Conservation (phyloP, 2,888 invertebrate species). For the Corbicula japonica region DNA sequence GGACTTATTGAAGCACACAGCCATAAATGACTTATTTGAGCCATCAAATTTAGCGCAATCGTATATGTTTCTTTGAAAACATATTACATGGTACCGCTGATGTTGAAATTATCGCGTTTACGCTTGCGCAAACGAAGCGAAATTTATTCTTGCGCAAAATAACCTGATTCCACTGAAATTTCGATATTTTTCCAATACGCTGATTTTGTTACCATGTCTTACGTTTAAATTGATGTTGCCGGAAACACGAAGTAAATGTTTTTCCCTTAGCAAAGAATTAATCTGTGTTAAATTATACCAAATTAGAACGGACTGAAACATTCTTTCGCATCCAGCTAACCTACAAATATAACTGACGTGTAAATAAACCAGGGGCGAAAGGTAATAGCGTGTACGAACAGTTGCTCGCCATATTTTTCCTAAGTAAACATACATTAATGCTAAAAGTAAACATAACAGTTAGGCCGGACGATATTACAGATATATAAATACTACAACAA, state of each 20-base stretch:
- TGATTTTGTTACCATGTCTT: background rate
- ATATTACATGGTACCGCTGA: no score
- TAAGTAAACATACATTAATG: slow-evolving; percentile 4
- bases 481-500: background rate
- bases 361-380: background rate
- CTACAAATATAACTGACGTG: background rate
- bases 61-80: no score
- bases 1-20: no score
- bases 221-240: background rate
- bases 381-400: slow-evolving; percentile 7
- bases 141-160: no score
- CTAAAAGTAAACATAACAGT: slow-evolving; percentile 1
- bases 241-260: no score
- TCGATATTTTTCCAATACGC: background rate
- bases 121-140: no score
- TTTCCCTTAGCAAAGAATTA: no score
- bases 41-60: no score
- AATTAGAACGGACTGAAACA: background rate
- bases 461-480: background rate
- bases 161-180: background rate
- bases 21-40: no score
- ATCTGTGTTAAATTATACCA: background rate
- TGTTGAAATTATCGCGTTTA: no score
- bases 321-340: background rate
- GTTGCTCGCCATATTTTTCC: slow-evolving; percentile 5